Percentiles rank a stretch among this genome's conserved stretches.
phyloP scores from a whole-genome alignment of 2,113 vertebrate genomes.

The Circaetus gallicus region DNA sequence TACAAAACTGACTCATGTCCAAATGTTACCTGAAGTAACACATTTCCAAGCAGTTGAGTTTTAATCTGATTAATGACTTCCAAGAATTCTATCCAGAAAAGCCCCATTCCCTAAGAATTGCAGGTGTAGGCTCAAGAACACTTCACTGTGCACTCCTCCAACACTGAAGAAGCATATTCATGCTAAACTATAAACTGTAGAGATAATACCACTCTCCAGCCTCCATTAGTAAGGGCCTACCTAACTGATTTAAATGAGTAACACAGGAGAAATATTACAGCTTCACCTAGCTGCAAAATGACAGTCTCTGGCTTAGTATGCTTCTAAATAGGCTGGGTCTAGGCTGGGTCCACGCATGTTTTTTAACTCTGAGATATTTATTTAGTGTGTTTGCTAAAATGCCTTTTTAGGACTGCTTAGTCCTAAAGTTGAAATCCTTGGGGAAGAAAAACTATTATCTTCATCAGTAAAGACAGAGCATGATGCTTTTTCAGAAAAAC shows the following conservation, averaged over 20 bases:
- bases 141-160: background rate
- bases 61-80: background rate
- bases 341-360: fast-evolving
- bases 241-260: background rate
- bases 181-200: background rate
- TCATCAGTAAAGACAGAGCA: background rate
- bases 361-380: background rate
- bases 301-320: background rate
- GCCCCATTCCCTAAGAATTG: background rate
- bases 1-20: background rate
- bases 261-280: background rate
- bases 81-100: background rate
- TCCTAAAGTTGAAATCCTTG: background rate
- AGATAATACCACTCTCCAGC: background rate
- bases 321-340: background rate
- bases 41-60: background rate
- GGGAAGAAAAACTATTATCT: background rate
- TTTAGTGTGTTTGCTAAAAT: background rate
- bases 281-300: background rate
- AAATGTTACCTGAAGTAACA: background rate
- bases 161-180: background rate
- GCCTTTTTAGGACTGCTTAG: background rate
- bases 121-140: background rate
- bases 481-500: background rate
- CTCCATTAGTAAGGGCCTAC: background rate